Base-by-base conservation (phyloP, 2,113 vertebrate genomes). In the Pomatostomus ruficeps region DNA sequence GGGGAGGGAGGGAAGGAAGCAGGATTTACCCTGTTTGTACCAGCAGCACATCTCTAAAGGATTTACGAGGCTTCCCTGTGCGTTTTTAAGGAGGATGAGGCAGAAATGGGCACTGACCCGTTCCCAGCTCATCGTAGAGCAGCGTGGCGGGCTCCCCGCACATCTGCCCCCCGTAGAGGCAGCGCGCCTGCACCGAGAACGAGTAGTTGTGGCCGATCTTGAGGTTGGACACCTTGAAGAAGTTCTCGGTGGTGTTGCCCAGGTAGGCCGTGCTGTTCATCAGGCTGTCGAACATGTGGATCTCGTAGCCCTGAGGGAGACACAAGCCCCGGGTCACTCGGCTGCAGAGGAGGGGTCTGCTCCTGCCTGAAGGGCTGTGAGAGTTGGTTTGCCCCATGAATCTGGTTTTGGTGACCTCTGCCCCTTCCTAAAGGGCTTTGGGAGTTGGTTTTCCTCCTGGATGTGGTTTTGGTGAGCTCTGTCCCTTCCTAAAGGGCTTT, bases 221-320 rank as follows among this genome's bases (percentile, higher is more conserved):
- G 97, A 99, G 98, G 97, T 98, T 98, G 96, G 97, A 98, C 95
- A 99, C 98, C 78, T 98, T 98, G 97, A 99, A 99, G 98, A 98
- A 99, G 28, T 98, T 99, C 91, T 99, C 99, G 0, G 99, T 99
- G 82, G 99, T 99, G 93, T 99, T 99, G 36, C 99, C 99, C 10
- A 99, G 98, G 81, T 96, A 98, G 8, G 97, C 97, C 0, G 98
- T 98, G 92, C 97, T 97, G 94, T 99, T 99, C 97, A 98, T 98
- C 84, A 97, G 59, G 35, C 98, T 98, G 97, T 99, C 99, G 31
- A 98, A 98, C 97, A 99, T 97, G 40, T 98, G 99, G 22, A 99
- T 98, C 82, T 99, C 99, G 0, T 99, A 99, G 18, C 99, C 99
- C 99, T 99, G 97, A 9, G 61, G 85, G 70, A 86, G 55, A 51